phyloP scores from a whole-genome alignment of 2,113 vertebrate genomes.

The Chlorodrepanis virens region DNA sequence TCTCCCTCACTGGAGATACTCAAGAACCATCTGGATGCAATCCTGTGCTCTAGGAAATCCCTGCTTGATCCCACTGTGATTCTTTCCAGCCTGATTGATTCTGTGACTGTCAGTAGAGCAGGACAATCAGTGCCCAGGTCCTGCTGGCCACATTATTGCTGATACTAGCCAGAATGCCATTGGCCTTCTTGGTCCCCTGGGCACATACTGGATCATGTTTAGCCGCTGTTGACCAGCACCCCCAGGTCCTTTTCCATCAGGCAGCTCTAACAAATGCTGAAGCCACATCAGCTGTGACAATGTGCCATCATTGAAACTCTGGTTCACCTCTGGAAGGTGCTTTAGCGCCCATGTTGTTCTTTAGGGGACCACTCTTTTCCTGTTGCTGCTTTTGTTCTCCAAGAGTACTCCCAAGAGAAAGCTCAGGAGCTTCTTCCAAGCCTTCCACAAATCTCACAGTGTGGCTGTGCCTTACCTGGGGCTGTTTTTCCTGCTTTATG shows the following conservation, averaged over 20 bases:
- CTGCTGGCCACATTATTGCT: neutral
- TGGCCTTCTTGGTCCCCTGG: neutral
- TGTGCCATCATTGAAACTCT: neutral
- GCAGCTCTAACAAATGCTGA: neutral
- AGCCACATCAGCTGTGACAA: fast-evolving
- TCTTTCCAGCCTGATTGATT: neutral
- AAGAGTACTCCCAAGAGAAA: neutral
- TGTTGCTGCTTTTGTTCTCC: neutral
- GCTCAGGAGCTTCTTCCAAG: neutral
- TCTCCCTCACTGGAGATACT: neutral
- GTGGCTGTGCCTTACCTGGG: neutral
- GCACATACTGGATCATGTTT: neutral
- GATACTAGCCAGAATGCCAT: neutral
- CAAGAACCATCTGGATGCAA: neutral
- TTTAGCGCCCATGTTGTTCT: neutral
- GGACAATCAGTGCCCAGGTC: neutral
- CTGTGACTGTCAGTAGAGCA: neutral
- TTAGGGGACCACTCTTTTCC: neutral
- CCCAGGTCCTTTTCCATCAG: neutral
- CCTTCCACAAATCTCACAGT: neutral
- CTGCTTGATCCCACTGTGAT: neutral
- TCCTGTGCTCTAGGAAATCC: neutral
- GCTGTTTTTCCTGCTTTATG: neutral
- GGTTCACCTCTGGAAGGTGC: neutral
- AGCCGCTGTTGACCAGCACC: neutral